Conservation (phyloP, 2,797 vertebrate species). For the Scyliorhinus canicula region DNA sequence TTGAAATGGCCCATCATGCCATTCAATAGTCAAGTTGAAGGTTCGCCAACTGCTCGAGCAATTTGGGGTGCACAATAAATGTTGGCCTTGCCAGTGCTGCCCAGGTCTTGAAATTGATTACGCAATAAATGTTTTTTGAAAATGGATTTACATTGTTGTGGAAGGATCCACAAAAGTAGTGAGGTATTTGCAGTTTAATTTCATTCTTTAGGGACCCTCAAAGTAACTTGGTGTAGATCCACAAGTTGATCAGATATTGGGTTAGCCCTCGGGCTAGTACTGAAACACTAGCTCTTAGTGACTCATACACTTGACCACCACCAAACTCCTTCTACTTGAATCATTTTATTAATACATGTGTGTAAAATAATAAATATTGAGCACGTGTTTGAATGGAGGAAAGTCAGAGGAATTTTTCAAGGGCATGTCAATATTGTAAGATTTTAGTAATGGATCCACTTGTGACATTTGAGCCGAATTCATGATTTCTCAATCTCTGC, state of each 20-base stretch:
- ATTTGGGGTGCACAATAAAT: background rate
- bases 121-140: background rate
- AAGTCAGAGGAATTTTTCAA: background rate
- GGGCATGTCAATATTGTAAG: background rate
- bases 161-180: background rate
- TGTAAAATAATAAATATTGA: background rate
- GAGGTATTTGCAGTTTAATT: background rate
- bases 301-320: background rate
- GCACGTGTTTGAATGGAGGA: background rate
- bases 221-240: background rate
- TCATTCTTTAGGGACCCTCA: background rate
- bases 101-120: background rate
- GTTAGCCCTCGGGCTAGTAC: background rate
- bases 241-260: background rate
- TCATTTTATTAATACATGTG: background rate
- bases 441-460: background rate
- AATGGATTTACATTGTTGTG: background rate
- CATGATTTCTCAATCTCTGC: background rate
- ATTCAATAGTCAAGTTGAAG: background rate
- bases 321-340: background rate
- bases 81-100: background rate
- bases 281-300: background rate
- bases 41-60: background rate
- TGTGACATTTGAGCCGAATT: background rate
- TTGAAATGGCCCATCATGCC: background rate